Percentiles rank a stretch among this genome's conserved stretches.
These are phyloP conservation scores for Lerema accius DNA, from an alignment of 1,140 invertebrate genomes.

Conservation along the genomic window DNA sequence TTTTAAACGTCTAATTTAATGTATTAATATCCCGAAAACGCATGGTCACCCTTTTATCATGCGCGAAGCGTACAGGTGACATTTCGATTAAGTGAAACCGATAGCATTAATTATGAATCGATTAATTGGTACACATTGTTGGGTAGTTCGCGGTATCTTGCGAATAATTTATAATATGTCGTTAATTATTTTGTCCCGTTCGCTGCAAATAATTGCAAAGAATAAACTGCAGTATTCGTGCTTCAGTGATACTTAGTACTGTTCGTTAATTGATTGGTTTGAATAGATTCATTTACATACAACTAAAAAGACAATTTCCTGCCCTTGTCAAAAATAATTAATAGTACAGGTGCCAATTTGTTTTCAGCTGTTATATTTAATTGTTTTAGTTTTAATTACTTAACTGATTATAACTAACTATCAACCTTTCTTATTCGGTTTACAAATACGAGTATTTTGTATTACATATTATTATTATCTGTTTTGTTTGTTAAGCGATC, in stretches of 20 bases:
- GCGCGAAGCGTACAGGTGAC: constrained; percentile 33
- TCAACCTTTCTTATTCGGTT: too few relatives aligned
- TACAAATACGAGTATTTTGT: too few relatives aligned
- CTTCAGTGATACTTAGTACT: not conserved
- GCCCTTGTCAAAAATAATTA: too few relatives aligned
- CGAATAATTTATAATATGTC: not conserved
- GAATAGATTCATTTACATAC: not conserved
- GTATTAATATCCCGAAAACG: not conserved
- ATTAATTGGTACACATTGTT: constrained; percentile 47
- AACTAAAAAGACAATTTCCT: too few relatives aligned
- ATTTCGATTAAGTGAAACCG: constrained; percentile 52
- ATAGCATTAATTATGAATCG: constrained; percentile 48
- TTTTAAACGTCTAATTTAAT: too few relatives aligned
- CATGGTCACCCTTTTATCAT: constrained; percentile 3
- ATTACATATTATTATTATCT: too few relatives aligned
- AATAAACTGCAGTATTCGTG: not conserved
- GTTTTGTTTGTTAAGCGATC: too few relatives aligned
- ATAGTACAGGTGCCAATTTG: too few relatives aligned
- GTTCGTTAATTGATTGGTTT: not conserved
- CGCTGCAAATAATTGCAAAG: constrained; percentile 19
- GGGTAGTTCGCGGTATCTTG: constrained; percentile 17
- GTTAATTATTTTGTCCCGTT: constrained; percentile 15
- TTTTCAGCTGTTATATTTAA: too few relatives aligned
- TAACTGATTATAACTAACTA: too few relatives aligned
- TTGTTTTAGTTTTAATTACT: too few relatives aligned